phyloP scores from a whole-genome alignment of 2,888 invertebrate species.

The Stenodema calcarata region DNA sequence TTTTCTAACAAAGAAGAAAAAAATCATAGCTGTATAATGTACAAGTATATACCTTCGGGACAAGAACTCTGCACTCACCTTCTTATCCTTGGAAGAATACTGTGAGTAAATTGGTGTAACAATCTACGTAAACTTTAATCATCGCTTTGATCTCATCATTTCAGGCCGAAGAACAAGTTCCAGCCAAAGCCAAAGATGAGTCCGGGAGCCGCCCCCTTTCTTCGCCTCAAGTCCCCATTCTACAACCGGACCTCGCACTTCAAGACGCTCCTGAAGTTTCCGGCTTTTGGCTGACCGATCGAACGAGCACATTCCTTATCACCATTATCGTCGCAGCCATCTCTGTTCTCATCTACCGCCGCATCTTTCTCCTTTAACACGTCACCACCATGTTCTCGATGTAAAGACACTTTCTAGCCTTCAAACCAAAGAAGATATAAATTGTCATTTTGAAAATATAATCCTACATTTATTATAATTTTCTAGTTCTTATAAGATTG shows the following conservation, averaged over 20 bases:
- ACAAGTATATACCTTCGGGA: no score
- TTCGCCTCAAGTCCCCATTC: background rate
- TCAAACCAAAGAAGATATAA: constrained; percentile 8
- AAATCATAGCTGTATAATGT: no score
- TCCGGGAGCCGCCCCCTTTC: background rate
- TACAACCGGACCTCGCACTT: background rate
- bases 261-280: background rate
- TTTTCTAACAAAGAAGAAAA: no score
- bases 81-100: no score
- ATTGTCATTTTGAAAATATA: constrained; percentile 8
- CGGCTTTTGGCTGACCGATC: constrained; percentile 50
- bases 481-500: background rate
- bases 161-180: constrained; percentile 49
- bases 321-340: constrained; percentile 56
- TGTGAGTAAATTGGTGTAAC: no score
- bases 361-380: constrained; percentile 55
- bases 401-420: constrained; percentile 12
- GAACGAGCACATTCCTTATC: constrained; percentile 54
- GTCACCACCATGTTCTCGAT: background rate
- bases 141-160: constrained; percentile 29
- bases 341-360: constrained; percentile 56
- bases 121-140: no score
- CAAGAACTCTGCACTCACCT: no score
- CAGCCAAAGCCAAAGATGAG: constrained; percentile 14
- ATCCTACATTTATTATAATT: background rate